Base-by-base conservation (phyloP, 2,113 vertebrate species). In the Coreoperca whiteheadi region DNA sequence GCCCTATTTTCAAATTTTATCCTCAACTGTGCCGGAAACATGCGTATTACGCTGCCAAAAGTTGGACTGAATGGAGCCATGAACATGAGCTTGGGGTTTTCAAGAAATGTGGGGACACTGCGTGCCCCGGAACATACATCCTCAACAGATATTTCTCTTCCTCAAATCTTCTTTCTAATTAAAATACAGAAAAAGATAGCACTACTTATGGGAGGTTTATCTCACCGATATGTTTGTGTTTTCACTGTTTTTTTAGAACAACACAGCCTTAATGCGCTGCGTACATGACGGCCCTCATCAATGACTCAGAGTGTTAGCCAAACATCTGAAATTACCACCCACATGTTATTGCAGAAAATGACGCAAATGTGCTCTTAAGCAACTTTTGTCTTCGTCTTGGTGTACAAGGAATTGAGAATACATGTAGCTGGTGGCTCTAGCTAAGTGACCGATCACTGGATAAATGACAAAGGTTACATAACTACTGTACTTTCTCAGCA, bases 381-480 rank as follows among this genome's bases (percentile, higher is more conserved):
- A 84, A 83, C 84, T 84, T 83, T 75, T 12, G 15, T 70, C 4
- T 50, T 78, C 48, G 2, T 81, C 1, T 18, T 65, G 28, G 14
- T 39, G 28, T 53, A 59, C 39, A 23, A 64, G 4, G 60, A 79
- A 61, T 15, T 75, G 67, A 83, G 64, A 77, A 71, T 39, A 25
- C 10, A 56, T 57, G 15, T 39, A 50, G 60, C 81, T 56, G 46
- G 54, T 74, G 65, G 81, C 83, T 89, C 56, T 32, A 25, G 68
- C 63, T 65, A 46, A 80, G 81, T 94, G 91, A 94, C 65, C 94
- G 91, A 93, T 87, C 67, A 73, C 12, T 83, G 77, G 78, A 82
- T 57, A 23, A 86, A 78, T 89, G 78, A 30, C 76, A 12, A 23
- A n/a, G 63, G 83, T 94, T 94, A 88, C 76, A 57, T 90, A 94